Percentiles rank a stretch among this genome's conserved stretches.
These are phyloP conservation scores for Drosophila incognita DNA, from an alignment of 2,888 invertebrate species.

Conservation along the genomic window DNA sequence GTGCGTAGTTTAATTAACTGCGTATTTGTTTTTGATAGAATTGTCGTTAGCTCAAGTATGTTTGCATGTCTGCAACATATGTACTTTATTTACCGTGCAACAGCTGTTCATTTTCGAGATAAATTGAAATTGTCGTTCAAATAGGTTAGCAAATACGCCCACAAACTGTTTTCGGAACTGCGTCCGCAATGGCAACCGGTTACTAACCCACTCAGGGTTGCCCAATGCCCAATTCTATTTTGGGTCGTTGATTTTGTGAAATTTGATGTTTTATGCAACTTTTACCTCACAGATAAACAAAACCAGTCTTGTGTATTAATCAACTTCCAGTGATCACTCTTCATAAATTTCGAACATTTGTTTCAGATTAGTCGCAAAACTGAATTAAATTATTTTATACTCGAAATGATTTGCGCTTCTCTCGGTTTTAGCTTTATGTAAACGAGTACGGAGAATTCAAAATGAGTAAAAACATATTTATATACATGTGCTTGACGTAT, in stretches of 20 bases:
- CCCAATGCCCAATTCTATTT: slow-evolving; percentile 14
- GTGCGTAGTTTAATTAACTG: background rate
- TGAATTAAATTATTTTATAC: background rate
- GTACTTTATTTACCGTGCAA: background rate
- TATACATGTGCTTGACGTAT: slow-evolving; percentile 19
- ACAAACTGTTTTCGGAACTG: background rate
- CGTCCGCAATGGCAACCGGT: slow-evolving; percentile 19
- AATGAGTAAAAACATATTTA: background rate
- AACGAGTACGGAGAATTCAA: background rate
- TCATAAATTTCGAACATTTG: slow-evolving; percentile 3
- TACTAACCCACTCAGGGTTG: background rate
- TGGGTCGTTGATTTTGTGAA: slow-evolving; percentile 26
- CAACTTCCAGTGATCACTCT: slow-evolving; percentile 6
- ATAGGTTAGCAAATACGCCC: background rate
- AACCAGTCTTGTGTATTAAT: slow-evolving; percentile 22
- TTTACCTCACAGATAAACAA: slow-evolving; percentile 17
- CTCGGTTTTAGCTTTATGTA: background rate
- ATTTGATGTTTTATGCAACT: slow-evolving; percentile 29
- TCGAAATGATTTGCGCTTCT: background rate
- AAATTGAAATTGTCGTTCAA: background rate
- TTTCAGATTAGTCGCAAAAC: background rate
- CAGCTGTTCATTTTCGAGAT: background rate
- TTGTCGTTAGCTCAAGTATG: background rate
- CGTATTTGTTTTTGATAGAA: background rate
- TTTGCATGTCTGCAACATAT: background rate